Percentiles rank a stretch among this genome's conserved stretches.
Evolutionary conservation across 1,140 invertebrate species (phyloP).

Genomic region (Procambarus clarkii): DNA sequence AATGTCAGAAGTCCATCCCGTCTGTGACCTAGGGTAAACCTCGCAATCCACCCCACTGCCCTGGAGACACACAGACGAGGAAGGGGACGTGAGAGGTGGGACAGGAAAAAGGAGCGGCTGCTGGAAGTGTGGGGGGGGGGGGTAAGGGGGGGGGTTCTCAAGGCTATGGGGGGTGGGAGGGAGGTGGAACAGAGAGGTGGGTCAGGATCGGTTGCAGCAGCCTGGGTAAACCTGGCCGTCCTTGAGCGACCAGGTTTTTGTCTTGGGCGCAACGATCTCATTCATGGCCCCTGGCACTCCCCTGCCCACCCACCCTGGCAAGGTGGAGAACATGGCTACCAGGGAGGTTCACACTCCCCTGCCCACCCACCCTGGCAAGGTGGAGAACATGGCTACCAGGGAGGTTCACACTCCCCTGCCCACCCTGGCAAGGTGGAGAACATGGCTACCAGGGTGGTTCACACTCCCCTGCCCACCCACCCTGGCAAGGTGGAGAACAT

Average conservation of each 20-base stretch:
- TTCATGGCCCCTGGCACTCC: slow-evolving; percentile 50
- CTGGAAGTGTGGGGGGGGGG: neutral
- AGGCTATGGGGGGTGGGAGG: neutral
- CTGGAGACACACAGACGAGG: neutral
- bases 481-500: too few relatives aligned
- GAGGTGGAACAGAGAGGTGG: neutral
- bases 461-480: too few relatives aligned
- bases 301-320: neutral
- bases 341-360: neutral
- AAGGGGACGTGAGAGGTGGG: neutral
- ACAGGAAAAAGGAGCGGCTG: slow-evolving; percentile 5
- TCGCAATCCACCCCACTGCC: too few relatives aligned
- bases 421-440: too few relatives aligned
- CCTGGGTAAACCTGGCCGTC: slow-evolving; percentile 1
- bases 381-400: too few relatives aligned
- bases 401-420: too few relatives aligned
- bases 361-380: slow-evolving; percentile 1
- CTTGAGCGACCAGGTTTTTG: slow-evolving; percentile 48
- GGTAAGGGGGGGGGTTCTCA: neutral
- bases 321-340: neutral
- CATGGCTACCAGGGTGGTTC: too few relatives aligned
- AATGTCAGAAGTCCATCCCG: too few relatives aligned
- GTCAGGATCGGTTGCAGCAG: neutral
- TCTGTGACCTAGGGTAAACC: too few relatives aligned
- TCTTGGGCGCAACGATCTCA: slow-evolving; percentile 48